These are phyloP conservation scores for Cephus rjabovi DNA, from an alignment of 2,888 invertebrate genomes.

Conservation along the genomic window DNA sequence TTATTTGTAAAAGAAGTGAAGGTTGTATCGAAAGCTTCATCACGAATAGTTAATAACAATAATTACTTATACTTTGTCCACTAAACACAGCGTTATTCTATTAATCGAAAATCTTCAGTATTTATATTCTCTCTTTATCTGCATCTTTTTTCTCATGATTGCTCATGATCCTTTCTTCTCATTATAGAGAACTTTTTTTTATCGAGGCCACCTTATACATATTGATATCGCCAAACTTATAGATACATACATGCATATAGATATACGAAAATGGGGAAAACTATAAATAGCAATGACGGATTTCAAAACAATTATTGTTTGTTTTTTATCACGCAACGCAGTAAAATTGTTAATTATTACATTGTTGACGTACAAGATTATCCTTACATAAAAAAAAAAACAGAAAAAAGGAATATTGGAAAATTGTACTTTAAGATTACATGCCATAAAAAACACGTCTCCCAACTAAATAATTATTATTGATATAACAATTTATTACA, in stretches of 20 bases:
- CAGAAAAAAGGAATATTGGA: neutral
- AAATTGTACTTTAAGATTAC: neutral
- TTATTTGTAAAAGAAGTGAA: neutral
- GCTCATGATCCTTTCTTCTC: slow-evolving; percentile 15
- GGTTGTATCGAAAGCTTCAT: neutral
- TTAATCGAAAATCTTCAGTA: neutral
- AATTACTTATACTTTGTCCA: neutral
- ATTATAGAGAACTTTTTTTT: slow-evolving; percentile 19
- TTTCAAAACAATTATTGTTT: neutral
- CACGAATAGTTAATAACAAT: neutral
- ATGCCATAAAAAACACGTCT: slow-evolving; percentile 1
- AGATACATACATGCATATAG: neutral
- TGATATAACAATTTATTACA: slow-evolving; percentile 32
- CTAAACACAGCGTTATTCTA: neutral
- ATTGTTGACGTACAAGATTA: neutral
- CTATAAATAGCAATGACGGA: neutral
- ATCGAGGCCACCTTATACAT: neutral
- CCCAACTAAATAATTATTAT: slow-evolving; percentile 1
- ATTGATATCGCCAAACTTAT: neutral
- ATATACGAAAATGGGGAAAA: neutral
- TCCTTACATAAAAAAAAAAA: neutral
- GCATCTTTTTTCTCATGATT: slow-evolving; percentile 4
- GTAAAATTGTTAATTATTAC: neutral
- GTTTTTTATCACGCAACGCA: neutral
- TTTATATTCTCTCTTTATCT: neutral